Conservation (phyloP, 35 echinoderm and acorn worm genomes). For the Ptychodera flava region DNA sequence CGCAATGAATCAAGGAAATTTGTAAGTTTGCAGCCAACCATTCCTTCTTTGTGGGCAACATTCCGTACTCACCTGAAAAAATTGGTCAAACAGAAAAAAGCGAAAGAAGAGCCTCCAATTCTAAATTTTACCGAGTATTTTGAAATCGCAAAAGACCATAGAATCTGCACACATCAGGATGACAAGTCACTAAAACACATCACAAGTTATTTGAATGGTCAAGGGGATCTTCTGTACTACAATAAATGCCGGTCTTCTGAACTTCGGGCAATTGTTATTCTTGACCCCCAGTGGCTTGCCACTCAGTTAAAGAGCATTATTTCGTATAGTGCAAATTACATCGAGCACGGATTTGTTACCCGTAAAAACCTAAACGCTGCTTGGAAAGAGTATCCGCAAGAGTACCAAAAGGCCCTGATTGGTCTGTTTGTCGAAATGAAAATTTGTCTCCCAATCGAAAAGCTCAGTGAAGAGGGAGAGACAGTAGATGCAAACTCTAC, state of each 20-base stretch:
- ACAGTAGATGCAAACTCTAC: neutral
- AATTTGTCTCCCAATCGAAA: neutral
- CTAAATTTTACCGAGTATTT: neutral
- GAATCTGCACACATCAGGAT: neutral
- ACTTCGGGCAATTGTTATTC: neutral
- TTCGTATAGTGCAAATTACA: neutral
- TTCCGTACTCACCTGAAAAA: neutral
- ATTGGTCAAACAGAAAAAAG: no score
- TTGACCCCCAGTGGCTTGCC: neutral
- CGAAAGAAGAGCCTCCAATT: neutral
- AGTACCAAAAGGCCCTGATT: neutral
- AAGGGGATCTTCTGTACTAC: neutral
- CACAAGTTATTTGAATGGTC: neutral
- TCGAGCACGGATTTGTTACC: neutral
- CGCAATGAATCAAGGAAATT: neutral
- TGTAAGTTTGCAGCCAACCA: neutral
- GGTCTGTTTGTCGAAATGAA: neutral
- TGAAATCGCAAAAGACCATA: neutral
- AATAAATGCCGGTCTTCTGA: neutral
- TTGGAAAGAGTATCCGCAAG: neutral
- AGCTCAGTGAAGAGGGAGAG: neutral
- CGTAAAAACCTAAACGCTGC: neutral
- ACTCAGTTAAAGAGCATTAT: neutral
- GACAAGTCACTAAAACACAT: neutral
- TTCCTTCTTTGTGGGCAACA: neutral